phyloP scores from a whole-genome alignment of 2,797 vertebrate genomes.

The Chaunax sp. region DNA sequence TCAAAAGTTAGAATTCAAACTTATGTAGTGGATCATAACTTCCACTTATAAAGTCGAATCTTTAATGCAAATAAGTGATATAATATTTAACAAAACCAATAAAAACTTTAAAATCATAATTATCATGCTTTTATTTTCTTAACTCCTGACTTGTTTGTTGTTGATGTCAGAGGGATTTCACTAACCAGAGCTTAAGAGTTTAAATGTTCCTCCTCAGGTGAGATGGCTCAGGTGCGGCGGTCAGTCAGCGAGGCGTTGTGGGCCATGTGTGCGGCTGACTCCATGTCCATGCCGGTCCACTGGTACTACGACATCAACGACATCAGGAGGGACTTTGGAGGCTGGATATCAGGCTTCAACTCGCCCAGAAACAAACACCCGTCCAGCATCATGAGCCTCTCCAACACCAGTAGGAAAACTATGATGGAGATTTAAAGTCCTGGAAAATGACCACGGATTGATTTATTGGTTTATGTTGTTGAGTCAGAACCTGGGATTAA shows the following conservation, averaged over 20 bases:
- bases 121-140: no score
- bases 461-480: background rate
- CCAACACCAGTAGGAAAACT: slow-evolving; percentile 56
- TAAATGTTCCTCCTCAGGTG: background rate
- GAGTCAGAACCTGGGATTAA: background rate
- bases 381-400: slow-evolving; percentile 78
- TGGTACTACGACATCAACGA: slow-evolving; percentile 76
- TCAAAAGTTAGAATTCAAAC: no score
- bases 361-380: slow-evolving; percentile 67
- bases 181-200: no score
- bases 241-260: slow-evolving; percentile 69
- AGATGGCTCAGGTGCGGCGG: slow-evolving; percentile 47
- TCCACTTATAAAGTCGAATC: no score
- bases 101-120: no score
- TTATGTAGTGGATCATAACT: no score
- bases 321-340: slow-evolving; percentile 73
- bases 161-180: no score
- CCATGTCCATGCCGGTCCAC: slow-evolving; percentile 81
- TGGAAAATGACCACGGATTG: background rate
- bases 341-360: slow-evolving; percentile 69
- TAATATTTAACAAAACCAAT: no score
- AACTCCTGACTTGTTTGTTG: no score
- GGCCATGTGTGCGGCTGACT: slow-evolving; percentile 74
- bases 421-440: no score
- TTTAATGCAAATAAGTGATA: no score